Conservation (phyloP, 1,140 invertebrate genomes). For the Ylistrum balloti region DNA sequence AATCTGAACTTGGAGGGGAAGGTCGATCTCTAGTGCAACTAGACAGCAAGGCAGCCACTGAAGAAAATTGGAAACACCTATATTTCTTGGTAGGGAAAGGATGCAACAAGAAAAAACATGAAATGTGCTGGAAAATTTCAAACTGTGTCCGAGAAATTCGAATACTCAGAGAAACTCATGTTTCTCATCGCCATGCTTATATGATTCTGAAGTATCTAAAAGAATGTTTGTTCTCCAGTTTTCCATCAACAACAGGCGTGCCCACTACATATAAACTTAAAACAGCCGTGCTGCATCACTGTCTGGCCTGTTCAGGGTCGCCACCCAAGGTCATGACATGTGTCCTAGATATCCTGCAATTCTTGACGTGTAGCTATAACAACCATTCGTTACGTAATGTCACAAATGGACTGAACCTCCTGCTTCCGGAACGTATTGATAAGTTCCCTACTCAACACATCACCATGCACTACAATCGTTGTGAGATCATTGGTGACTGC, state of each 20-base stretch:
- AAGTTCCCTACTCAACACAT: background rate
- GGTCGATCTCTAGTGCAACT: background rate
- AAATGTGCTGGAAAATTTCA: background rate
- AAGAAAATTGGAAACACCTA: background rate
- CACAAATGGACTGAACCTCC: background rate
- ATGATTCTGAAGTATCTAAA: constrained; percentile 1
- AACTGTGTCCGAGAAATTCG: background rate
- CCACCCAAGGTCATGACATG: background rate
- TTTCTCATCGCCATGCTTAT: background rate
- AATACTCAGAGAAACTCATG: background rate
- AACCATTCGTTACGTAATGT: background rate
- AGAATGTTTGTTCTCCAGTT: background rate
- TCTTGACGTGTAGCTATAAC: background rate
- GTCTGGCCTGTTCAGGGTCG: background rate
- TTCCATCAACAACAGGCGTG: background rate
- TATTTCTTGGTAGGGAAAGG: background rate
- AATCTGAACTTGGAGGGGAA: background rate
- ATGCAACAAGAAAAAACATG: constrained; percentile 1
- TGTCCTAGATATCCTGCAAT: background rate
- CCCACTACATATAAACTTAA: background rate
- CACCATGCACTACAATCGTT: background rate
- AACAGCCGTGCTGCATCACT: background rate
- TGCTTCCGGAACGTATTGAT: background rate
- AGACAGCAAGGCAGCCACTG: background rate
- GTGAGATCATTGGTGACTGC: background rate